Base-by-base conservation (phyloP, 2,888 invertebrate species). In the Cryptocephalus primarius region DNA sequence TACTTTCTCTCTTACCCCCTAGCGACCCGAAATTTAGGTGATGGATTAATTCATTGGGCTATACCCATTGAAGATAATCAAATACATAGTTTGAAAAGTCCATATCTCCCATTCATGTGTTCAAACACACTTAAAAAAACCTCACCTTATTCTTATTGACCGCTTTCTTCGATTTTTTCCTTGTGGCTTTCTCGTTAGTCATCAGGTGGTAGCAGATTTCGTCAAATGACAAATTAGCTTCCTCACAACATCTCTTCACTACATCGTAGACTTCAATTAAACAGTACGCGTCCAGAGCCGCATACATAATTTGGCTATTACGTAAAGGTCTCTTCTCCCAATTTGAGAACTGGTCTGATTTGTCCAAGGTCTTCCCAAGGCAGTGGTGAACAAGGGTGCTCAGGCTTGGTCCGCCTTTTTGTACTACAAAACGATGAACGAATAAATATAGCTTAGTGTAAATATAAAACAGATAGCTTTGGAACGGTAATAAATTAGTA, bases 291-390 rank as follows among this genome's bases (percentile, higher is more conserved):
- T 95, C 94, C 44, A 91, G 69, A 33, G 92, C 91, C 49, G 91
- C 91, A 74, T 92, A 92, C 39, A 74, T 68, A 48, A 89, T 77
- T 73, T 93, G 92, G 49, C 82, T 82, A 39, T 76, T 73, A 42
- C 90, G 72, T 44, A 93, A 64, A 9, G 92, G 92, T 55, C 92
- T 75, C 56, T 83, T 78, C 61, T 89, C 87, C 92, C 92, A 93
- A 68, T 92, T 89, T 0, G 90, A 90, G 70, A 89, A 88, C 63
- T 91, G 91, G 70, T 92, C 88, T n/a, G 82, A 80, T 69, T 93
- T 93, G 68, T 88, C 81, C 39, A 93, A 69, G 40, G 83, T 80
- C 45, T 77, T 72, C 8, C 89, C 89, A 61, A 89, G 77, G 63
- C 88, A 87, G 38, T 81, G 71, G 61, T 84, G 79, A 0, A 88